A percentile compares a stretch with the other conserved stretches of the same genome.
Evolutionary conservation across 2,113 vertebrate genomes (phyloP).

Genomic region (Neodontobutis hainanensis): DNA sequence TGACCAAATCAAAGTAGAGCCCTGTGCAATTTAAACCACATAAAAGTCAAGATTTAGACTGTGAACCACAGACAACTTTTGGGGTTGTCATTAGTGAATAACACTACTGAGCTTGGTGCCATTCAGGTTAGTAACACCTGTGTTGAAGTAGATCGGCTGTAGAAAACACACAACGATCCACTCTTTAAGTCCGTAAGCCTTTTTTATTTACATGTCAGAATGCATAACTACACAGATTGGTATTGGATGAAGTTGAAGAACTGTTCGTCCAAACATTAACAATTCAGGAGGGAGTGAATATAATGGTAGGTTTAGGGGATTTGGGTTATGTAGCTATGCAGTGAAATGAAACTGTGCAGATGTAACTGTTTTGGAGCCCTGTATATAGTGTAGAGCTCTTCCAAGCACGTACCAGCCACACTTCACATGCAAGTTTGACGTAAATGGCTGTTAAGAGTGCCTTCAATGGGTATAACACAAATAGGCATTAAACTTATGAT

Average conservation of each 20-base stretch:
- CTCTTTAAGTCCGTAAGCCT: too few species aligned
- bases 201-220: slow-evolving; percentile 5
- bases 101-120: too few species aligned
- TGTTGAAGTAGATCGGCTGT: too few species aligned
- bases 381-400: slow-evolving; percentile 45
- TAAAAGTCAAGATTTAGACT: too few species aligned
- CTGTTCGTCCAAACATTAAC: slow-evolving; percentile 31
- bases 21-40: too few species aligned
- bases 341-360: slow-evolving; percentile 55
- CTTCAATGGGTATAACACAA: slow-evolving; percentile 45
- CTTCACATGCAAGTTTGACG: slow-evolving; percentile 50
- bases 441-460: slow-evolving; percentile 35
- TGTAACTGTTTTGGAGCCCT: slow-evolving; percentile 51
- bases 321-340: slow-evolving; percentile 35
- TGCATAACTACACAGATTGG: slow-evolving; percentile 9
- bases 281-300: slow-evolving; percentile 14
- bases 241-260: slow-evolving; percentile 31
- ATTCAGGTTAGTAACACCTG: too few species aligned
- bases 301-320: slow-evolving; percentile 28
- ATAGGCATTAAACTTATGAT: slow-evolving; percentile 21
- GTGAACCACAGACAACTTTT: too few species aligned
- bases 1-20: too few species aligned
- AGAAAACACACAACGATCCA: too few species aligned
- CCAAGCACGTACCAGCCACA: slow-evolving; percentile 48
- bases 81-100: too few species aligned